Evolutionary conservation across 2,113 vertebrate species (phyloP), one percentile per base, ranked within the genome.

Genomic region (Tetrax tetrax): DNA sequence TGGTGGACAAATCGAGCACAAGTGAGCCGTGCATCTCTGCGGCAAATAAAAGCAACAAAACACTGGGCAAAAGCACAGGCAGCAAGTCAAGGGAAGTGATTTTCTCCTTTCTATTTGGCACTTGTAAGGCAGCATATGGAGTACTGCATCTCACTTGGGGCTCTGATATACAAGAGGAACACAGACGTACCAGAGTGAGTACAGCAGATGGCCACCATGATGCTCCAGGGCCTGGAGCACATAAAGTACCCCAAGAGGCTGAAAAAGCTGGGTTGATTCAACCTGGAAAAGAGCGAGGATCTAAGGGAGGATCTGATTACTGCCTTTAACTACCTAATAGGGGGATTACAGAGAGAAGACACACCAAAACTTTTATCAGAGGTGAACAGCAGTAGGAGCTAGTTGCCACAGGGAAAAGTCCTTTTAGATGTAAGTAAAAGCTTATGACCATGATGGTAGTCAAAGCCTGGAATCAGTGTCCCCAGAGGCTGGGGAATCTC

Each of bases 121-220:
- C 15, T 68, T 82, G 18, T 14, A 85, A 85, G n/a, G 14, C 35
- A 84, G 56, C 81, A 87, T 71, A 89, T 68, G 90, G 61, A 85
- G 38, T 23, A 24, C 28, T 38, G 23, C 3, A 0, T 64, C 81
- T 59, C 61, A 29, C 27, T 5, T 43, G 74, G 51, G 61, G 56
- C 29, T 94, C 65, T 47, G 9, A 4, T 13, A 2, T 6, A 47
- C 7, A 0, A 14, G 47, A 71, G 53, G 38, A n/a, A 91, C 53
- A 60, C 47, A 71, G 50, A 7, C 19, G 9, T 12, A 28, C 19
- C 6, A 3, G 41, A 85, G 20, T 20, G 14, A 90, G 45, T 8
- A 78, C n/a, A 91, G 69, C 84, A 96, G 94, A 91, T 77, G 74
- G 75, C 51, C 33, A 88, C 22, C 68, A 29, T 1, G 1, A 66